Evolutionary conservation across 2,888 invertebrate species (phyloP).

Genomic region (Helleia helle): DNA sequence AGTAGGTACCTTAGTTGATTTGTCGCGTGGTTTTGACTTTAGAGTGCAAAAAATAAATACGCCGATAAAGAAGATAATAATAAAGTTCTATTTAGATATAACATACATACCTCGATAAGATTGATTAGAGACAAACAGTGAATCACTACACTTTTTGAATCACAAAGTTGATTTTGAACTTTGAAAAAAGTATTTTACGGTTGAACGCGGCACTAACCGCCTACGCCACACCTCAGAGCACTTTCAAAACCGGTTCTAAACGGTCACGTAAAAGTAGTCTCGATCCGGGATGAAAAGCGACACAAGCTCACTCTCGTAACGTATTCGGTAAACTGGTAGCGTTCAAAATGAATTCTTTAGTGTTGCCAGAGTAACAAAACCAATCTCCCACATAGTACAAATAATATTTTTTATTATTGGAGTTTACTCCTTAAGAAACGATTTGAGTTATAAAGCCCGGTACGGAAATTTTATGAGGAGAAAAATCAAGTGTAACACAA

Average conservation of each 20-base stretch:
- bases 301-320: slow-evolving; percentile 30
- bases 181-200: slow-evolving; percentile 42
- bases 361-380: slow-evolving; percentile 33
- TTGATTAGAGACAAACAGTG: slow-evolving; percentile 11
- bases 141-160: slow-evolving; percentile 21
- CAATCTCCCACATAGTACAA: slow-evolving; percentile 12
- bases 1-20: no score
- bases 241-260: slow-evolving; percentile 64
- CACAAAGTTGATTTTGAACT: slow-evolving; percentile 31
- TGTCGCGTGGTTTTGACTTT: background rate
- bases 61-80: slow-evolving; percentile 9
- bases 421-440: no score
- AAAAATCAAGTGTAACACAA: no score
- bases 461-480: no score
- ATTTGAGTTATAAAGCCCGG: no score
- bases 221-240: slow-evolving; percentile 61
- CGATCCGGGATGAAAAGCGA: slow-evolving; percentile 27
- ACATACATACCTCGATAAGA: slow-evolving; percentile 21
- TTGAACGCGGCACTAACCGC: slow-evolving; percentile 51
- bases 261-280: slow-evolving; percentile 59
- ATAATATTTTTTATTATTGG: background rate
- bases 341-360: slow-evolving; percentile 32
- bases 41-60: background rate
- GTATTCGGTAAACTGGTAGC: slow-evolving; percentile 34
- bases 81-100: slow-evolving; percentile 17